Evolutionary conservation across 2,888 invertebrate genomes (phyloP).

Genomic region (Palloptera scutellata): DNA sequence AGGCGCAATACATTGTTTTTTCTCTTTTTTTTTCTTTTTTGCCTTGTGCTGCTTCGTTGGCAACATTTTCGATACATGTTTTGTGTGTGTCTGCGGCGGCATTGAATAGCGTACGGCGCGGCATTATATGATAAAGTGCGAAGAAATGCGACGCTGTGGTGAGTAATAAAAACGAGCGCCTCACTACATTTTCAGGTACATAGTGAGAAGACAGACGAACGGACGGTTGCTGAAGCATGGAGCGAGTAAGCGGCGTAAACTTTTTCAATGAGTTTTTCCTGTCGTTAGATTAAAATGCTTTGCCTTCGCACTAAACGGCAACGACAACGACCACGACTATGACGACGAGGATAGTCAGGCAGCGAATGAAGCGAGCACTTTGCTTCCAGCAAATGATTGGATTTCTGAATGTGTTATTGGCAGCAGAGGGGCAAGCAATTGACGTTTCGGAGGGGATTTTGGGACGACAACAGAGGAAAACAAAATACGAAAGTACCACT

Average conservation of each 20-base stretch:
- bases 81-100: constrained; percentile 10
- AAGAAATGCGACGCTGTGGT: background rate
- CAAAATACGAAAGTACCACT: background rate
- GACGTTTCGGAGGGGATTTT: background rate
- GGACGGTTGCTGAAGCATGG: no score
- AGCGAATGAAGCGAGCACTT: no score
- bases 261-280: constrained; percentile 61
- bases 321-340: no score
- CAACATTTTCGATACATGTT: constrained; percentile 30
- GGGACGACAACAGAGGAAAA: background rate
- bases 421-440: constrained; percentile 23
- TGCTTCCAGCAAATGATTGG: no score
- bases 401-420: constrained; percentile 47
- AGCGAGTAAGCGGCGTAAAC: constrained; percentile 38
- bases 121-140: no score
- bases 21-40: background rate
- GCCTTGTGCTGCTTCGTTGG: background rate
- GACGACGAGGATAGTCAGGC: no score
- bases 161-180: constrained; percentile 5
- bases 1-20: constrained; percentile 27
- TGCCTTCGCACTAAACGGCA: no score
- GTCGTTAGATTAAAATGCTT: constrained; percentile 32
- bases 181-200: no score
- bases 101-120: background rate
- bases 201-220: no score